Conservation (phyloP, 2,797 vertebrate species). For the Pseudochirops cupreus region DNA sequence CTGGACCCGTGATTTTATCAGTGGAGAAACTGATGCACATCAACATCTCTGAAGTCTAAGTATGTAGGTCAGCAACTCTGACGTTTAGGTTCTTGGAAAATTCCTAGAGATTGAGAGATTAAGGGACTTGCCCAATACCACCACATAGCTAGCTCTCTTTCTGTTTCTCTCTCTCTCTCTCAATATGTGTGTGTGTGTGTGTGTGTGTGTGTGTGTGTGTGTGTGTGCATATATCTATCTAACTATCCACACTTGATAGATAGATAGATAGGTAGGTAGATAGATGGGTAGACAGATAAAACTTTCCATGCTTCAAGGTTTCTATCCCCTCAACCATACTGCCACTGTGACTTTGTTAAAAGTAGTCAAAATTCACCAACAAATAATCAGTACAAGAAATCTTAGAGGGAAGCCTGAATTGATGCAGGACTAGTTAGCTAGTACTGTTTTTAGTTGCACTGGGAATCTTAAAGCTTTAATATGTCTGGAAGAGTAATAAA, state of each 20-base stretch:
- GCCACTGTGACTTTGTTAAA: not conserved
- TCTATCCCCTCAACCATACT: not conserved
- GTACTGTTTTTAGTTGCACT: conserved; percentile 7
- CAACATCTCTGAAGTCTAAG: not conserved
- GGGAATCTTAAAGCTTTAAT: conserved; percentile 33
- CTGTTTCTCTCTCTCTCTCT: too few relatives aligned
- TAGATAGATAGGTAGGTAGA: too few relatives aligned
- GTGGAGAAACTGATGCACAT: conserved; percentile 4
- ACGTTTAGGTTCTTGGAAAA: not conserved
- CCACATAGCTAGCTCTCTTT: too few relatives aligned
- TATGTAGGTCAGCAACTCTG: not conserved
- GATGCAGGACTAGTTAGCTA: not conserved
- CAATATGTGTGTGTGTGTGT: too few relatives aligned
- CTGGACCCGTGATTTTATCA: not conserved
- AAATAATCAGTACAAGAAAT: not conserved
- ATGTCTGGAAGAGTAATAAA: conserved; percentile 41
- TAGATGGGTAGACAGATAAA: not conserved
- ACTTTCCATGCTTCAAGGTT: not conserved
- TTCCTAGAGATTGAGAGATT: too few relatives aligned
- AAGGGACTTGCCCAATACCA: too few relatives aligned
- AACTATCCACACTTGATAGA: too few relatives aligned
- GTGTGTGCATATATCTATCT: too few relatives aligned
- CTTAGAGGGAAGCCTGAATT: conserved; percentile 4
- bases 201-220: not conserved
- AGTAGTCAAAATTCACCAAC: not conserved